Base-by-base conservation (phyloP, 1,140 invertebrate genomes). In the Anthonomus grandis region DNA sequence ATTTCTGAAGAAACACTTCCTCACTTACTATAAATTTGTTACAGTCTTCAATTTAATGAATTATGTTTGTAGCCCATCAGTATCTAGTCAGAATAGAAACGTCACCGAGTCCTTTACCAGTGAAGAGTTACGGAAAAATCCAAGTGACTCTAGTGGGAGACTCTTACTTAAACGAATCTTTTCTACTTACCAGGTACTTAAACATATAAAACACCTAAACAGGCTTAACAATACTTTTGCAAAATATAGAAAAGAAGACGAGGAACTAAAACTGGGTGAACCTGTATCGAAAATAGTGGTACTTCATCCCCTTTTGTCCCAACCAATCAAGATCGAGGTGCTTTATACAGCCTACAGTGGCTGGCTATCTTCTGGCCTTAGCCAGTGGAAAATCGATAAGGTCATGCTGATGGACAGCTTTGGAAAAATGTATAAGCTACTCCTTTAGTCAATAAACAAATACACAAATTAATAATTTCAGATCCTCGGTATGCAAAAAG, bases 331-430 rank as follows among this genome's bases (percentile, higher is more conserved):
- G 34, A 79, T 87, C 0, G 81, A 89, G 68, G 75, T 95, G 4
- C 83, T 87, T 44, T 95, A 95, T 75, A 89, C 86, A 1, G 90
- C 90, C 0, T 95, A 95, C 75, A 88, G 85, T 53, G 93, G 93
- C 2, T 95, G 93, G 93, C 81, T 95, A 41, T 91, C 86, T n/a
- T 90, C 87, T 12, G 91, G 91, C 0, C 75, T 91, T 27, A 81
- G 83, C 39, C 77, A 83, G 22, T 88, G 91, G 82, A 84, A 80
- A 60, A 82, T 95, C 41, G 87, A 94, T 69, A 91, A 91, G 71
- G 78, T 95, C 9, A 81, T 86, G 18, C 77, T 95, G 12, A 83
- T 83, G n/a, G 89, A 93, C 69, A 91, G 89, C 70, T 91, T 88
- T 66, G 90, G 90, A 1, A 86, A 87, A 67, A 86, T 78, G 83